Conservation (phyloP, 2,113 vertebrate species). For the Thamnaconus septentrionalis region DNA sequence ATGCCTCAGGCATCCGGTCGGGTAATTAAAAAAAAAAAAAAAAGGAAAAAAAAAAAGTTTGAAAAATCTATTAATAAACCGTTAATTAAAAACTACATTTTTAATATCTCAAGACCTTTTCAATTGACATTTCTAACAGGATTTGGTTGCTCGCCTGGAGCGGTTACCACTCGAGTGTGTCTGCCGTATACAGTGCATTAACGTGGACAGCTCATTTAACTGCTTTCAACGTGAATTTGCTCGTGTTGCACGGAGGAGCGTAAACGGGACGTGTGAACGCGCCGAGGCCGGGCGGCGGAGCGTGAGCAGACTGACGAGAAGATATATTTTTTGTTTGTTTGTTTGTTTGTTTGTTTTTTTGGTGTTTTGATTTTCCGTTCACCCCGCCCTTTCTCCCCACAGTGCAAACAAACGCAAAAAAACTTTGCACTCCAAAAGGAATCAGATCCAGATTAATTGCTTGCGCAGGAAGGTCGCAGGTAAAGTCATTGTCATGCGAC, state of each 20-base stretch:
- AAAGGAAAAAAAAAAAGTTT: slow-evolving; percentile 70
- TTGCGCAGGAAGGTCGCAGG: neutral
- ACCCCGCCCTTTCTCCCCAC: neutral
- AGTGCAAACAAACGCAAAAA: neutral
- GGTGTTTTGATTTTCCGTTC: too few species aligned
- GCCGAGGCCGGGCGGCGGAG: neutral
- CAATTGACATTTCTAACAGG: slow-evolving; percentile 78
- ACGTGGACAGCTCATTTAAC: slow-evolving; percentile 59
- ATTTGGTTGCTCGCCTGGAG: slow-evolving; percentile 74
- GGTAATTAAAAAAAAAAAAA: slow-evolving; percentile 77
- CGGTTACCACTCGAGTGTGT: slow-evolving; percentile 59
- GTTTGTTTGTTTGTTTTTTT: too few species aligned
- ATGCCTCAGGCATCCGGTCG: slow-evolving; percentile 73
- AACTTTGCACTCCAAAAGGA: neutral
- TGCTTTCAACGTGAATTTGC: slow-evolving; percentile 40
- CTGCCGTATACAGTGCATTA: slow-evolving; percentile 49
- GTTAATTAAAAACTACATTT: slow-evolving; percentile 83
- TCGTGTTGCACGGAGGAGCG: slow-evolving; percentile 25
- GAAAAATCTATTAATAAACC: slow-evolving; percentile 82
- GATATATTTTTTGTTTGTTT: neutral
- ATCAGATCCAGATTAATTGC: neutral
- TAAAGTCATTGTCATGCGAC: neutral
- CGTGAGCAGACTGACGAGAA: neutral
- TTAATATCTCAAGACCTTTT: slow-evolving; percentile 80
- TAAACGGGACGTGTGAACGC: slow-evolving; percentile 39